Conservation (phyloP, 2,113 vertebrate species). For the Poeciliopsis occidentalis region DNA sequence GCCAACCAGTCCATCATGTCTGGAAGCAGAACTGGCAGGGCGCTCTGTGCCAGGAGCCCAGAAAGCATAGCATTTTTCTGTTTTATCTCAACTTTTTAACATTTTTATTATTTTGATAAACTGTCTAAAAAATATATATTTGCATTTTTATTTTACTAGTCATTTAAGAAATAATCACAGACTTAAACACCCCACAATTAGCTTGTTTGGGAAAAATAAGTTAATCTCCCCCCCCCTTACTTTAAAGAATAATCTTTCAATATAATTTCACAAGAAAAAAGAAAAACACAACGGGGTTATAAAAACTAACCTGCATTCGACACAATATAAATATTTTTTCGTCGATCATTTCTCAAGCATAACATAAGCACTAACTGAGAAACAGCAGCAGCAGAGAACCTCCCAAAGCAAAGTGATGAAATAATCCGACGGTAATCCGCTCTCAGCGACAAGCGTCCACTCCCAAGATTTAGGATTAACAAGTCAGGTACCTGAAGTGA, state of each 20-base stretch:
- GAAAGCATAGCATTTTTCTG: not conserved
- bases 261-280: not conserved
- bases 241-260: not conserved
- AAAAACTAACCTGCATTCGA: slow-evolving; percentile 8
- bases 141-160: not conserved
- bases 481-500: slow-evolving; percentile 35
- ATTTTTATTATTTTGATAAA: not conserved
- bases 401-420: slow-evolving; percentile 12
- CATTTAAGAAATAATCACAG: not conserved
- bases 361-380: slow-evolving; percentile 29
- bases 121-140: not conserved
- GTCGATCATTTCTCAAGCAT: slow-evolving; percentile 52
- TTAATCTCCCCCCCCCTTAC: not conserved
- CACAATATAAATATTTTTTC: slow-evolving; percentile 23
- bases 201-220: not conserved
- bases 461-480: not conserved
- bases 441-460: not conserved
- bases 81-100: too few relatives aligned
- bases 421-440: not conserved
- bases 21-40: slow-evolving; percentile 5
- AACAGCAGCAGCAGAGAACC: slow-evolving; percentile 31
- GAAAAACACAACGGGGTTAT: not conserved
- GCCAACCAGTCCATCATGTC: slow-evolving; percentile 27
- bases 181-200: not conserved
- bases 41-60: slow-evolving; percentile 5